A percentile compares a stretch with the other conserved stretches of the same genome.
Conservation (phyloP, 2,888 invertebrate species). For the Noctua janthe region DNA sequence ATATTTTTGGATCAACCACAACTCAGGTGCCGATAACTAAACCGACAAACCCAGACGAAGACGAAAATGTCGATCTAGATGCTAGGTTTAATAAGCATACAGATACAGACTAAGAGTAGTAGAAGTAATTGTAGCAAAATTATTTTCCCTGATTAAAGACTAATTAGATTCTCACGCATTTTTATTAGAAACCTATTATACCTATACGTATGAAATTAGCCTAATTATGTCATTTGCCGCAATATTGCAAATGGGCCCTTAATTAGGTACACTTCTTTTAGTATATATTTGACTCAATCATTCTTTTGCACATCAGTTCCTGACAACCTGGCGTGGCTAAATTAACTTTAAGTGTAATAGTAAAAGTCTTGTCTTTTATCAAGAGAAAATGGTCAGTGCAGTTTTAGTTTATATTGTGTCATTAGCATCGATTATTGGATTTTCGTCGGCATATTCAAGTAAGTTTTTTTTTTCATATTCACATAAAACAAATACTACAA, state of each 20-base stretch:
- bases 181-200: conserved; percentile 49
- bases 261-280: conserved; percentile 14
- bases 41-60: conserved; percentile 26
- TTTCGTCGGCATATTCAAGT: conserved; percentile 54
- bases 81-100: conserved; percentile 32
- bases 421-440: conserved; percentile 35
- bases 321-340: background rate
- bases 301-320: conserved; percentile 37
- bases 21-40: background rate
- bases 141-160: conserved; percentile 53
- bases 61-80: conserved; percentile 51
- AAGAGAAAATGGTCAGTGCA: conserved; percentile 40
- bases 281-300: conserved; percentile 32
- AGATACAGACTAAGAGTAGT: background rate
- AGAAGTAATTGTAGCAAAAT: conserved; percentile 26
- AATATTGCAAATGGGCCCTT: conserved; percentile 37
- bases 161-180: conserved; percentile 64
- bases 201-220: conserved; percentile 19
- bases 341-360: background rate
- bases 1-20: conserved; percentile 40
- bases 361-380: background rate
- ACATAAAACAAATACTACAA: background rate
- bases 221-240: conserved; percentile 37
- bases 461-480: conserved; percentile 32
- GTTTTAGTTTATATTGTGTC: conserved; percentile 21